Conservation (phyloP, 2,113 vertebrate species). For the Siphamia tubifer region DNA sequence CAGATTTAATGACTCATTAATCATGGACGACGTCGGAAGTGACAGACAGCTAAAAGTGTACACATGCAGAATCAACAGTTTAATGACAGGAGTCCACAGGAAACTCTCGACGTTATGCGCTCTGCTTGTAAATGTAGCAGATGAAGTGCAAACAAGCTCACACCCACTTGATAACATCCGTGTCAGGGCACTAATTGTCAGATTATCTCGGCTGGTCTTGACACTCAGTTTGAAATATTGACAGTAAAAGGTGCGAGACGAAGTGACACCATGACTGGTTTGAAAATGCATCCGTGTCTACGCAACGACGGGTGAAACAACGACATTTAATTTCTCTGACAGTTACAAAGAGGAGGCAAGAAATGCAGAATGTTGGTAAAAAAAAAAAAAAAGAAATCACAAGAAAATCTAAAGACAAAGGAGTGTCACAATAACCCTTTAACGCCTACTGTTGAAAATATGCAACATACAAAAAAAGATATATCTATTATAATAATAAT, state of each 20-base stretch:
- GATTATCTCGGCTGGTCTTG: background rate
- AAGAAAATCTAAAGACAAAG: too few species aligned
- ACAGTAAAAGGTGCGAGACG: background rate
- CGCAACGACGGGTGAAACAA: too few species aligned
- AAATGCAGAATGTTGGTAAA: too few species aligned
- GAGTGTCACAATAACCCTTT: too few species aligned
- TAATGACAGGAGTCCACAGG: constrained; percentile 29
- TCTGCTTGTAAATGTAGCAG: constrained; percentile 1
- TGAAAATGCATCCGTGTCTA: too few species aligned
- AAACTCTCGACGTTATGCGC: background rate
- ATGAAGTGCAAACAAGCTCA: constrained; percentile 27
- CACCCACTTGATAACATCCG: background rate
- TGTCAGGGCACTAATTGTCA: constrained; percentile 14
- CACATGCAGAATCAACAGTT: constrained; percentile 36
- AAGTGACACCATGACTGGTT: background rate
- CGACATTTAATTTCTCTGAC: too few species aligned
- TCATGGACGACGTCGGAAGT: constrained; percentile 37
- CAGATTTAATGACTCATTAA: constrained; percentile 58
- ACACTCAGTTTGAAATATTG: background rate
- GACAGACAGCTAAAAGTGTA: constrained; percentile 39
- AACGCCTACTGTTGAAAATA: too few species aligned
- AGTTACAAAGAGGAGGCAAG: too few species aligned
- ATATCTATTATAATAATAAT: too few species aligned
- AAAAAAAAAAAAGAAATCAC: too few species aligned
- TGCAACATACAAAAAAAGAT: too few species aligned